Conservation (phyloP, 2,888 invertebrate genomes). For the Harmothoe impar region DNA sequence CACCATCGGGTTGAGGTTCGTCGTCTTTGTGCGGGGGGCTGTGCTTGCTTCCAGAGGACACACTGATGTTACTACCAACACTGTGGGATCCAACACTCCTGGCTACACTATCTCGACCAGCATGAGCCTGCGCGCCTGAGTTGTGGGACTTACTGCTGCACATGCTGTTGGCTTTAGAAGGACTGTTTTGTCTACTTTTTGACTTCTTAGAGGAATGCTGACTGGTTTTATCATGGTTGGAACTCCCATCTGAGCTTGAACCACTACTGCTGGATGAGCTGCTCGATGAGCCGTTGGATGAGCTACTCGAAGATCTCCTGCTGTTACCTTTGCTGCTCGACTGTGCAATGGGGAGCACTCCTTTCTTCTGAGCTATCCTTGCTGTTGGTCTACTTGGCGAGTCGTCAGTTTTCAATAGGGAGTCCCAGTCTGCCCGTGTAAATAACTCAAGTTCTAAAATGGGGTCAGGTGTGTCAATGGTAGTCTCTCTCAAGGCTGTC, state of each 20-base stretch:
- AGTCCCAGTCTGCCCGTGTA: constrained; percentile 26
- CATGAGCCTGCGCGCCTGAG: not conserved
- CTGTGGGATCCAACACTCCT: not conserved
- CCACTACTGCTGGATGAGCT: not conserved
- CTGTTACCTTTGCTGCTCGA: not conserved
- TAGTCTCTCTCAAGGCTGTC: too few relatives aligned
- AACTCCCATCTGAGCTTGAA: not conserved
- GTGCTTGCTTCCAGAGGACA: not conserved
- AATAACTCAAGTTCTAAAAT: not conserved
- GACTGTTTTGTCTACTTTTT: not conserved
- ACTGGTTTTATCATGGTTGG: not conserved
- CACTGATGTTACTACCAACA: not conserved
- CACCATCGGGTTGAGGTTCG: not conserved
- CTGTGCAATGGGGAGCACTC: not conserved
- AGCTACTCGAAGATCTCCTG: not conserved
- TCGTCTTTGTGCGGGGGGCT: not conserved
- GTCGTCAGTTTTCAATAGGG: not conserved
- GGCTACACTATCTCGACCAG: not conserved
- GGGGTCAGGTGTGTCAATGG: not conserved
- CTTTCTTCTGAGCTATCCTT: not conserved
- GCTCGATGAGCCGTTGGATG: not conserved
- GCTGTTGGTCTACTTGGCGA: not conserved
- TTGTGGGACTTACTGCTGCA: not conserved
- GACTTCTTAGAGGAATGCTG: not conserved
- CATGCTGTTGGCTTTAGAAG: not conserved